Conservation (phyloP, 2,888 invertebrate species). For the Chesias legatella region DNA sequence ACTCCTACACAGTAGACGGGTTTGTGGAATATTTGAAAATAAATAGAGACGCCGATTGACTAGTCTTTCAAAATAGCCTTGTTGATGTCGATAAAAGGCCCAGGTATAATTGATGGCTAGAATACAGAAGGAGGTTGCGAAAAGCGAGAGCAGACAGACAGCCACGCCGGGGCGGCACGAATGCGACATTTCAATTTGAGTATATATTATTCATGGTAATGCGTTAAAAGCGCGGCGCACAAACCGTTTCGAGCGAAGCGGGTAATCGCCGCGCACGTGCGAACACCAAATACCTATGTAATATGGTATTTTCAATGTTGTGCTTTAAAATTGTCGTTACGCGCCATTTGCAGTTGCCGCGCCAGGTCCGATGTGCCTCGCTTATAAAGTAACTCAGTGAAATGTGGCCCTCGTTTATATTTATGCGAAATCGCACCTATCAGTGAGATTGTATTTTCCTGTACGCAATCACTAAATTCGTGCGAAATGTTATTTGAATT, state of each 20-base stretch:
- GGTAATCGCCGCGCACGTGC: slow-evolving; percentile 72
- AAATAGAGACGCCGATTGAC: slow-evolving; percentile 31
- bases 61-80: slow-evolving; percentile 44
- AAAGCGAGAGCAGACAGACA: slow-evolving; percentile 62
- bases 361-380: slow-evolving; percentile 60
- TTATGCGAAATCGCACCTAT: slow-evolving; percentile 43
- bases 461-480: slow-evolving; percentile 22
- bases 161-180: slow-evolving; percentile 69
- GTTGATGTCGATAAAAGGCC: slow-evolving; percentile 63
- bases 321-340: slow-evolving; percentile 77
- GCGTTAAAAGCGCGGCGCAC: slow-evolving; percentile 77
- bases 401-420: slow-evolving; percentile 59
- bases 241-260: slow-evolving; percentile 58
- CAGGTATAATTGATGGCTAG: slow-evolving; percentile 69
- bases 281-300: slow-evolving; percentile 55
- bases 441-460: slow-evolving; percentile 39
- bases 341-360: slow-evolving; percentile 69
- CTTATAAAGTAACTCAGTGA: slow-evolving; percentile 68
- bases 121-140: slow-evolving; percentile 55
- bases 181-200: slow-evolving; percentile 79
- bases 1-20: slow-evolving; percentile 2
- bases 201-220: slow-evolving; percentile 80
- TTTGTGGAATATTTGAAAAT: slow-evolving; percentile 28
- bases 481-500: slow-evolving; percentile 37
- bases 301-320: slow-evolving; percentile 70